phyloP scores from a whole-genome alignment of 2,113 vertebrate genomes.

The Centropus unirufus region DNA sequence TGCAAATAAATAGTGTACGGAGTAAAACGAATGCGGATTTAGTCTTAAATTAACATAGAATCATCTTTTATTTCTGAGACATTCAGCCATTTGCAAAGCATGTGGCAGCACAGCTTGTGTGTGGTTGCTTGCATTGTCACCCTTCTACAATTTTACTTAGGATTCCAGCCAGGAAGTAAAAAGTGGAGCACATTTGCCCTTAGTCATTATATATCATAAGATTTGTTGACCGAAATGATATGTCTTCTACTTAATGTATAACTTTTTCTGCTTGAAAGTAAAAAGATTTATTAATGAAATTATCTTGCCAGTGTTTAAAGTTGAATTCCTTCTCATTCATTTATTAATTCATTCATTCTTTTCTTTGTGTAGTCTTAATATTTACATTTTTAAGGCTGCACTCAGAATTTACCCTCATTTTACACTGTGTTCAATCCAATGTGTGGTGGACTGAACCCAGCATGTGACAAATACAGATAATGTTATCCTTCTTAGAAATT shows the following conservation, averaged over 20 bases:
- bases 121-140: not conserved
- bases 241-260: slow-evolving; percentile 12
- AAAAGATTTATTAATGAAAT: not conserved
- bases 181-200: not conserved
- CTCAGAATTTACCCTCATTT: not conserved
- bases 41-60: not conserved
- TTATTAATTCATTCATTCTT: not conserved
- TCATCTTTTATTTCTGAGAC: not conserved
- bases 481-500: not conserved
- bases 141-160: slow-evolving; percentile 9
- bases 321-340: not conserved
- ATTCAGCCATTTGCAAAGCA: not conserved
- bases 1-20: not conserved
- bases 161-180: slow-evolving; percentile 25
- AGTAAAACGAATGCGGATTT: slow-evolving; percentile 7
- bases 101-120: not conserved
- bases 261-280: not conserved
- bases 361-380: not conserved
- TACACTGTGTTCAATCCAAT: not conserved
- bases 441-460: not conserved
- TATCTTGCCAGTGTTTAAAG: not conserved
- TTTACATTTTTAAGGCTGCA: not conserved
- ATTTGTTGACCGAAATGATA: slow-evolving; percentile 21
- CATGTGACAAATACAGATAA: not conserved
- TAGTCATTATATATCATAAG: slow-evolving; percentile 14